phyloP scores from a whole-genome alignment of 2,113 vertebrate species.

The Paralichthys olivaceus region DNA sequence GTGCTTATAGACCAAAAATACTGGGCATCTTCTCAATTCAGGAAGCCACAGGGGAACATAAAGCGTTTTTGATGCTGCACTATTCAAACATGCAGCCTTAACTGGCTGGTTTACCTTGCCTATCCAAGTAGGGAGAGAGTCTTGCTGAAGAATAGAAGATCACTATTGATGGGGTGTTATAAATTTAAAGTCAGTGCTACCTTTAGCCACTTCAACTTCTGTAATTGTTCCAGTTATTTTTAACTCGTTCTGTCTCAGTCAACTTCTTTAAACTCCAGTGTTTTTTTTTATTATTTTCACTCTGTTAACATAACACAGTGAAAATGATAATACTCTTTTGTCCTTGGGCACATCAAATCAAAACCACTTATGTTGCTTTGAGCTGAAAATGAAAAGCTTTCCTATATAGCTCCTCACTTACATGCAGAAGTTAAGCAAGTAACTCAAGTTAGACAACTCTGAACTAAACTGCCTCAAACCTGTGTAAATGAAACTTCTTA shows the following conservation, averaged over 20 bases:
- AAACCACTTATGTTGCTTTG: neutral
- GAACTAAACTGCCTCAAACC: neutral
- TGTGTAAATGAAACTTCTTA: neutral
- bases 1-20: slow-evolving; percentile 38
- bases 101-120: slow-evolving; percentile 24
- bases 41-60: slow-evolving; percentile 55
- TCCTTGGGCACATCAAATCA: neutral
- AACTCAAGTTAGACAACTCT: neutral
- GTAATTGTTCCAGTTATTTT: no score
- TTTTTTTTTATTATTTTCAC: no score
- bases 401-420: neutral
- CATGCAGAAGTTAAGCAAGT: neutral
- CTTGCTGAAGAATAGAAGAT: neutral
- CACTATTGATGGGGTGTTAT: neutral
- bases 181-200: slow-evolving; percentile 2
- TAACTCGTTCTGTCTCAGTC: no score
- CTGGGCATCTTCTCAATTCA: slow-evolving; percentile 53
- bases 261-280: no score
- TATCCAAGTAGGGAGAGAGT: neutral
- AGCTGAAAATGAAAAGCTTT: neutral
- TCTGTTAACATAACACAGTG: neutral
- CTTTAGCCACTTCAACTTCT: neutral
- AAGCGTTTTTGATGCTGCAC: slow-evolving; percentile 48
- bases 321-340: neutral
- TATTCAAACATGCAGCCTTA: slow-evolving; percentile 42